Conservation (phyloP, 2,113 vertebrate species). For the Hystrix cristata region DNA sequence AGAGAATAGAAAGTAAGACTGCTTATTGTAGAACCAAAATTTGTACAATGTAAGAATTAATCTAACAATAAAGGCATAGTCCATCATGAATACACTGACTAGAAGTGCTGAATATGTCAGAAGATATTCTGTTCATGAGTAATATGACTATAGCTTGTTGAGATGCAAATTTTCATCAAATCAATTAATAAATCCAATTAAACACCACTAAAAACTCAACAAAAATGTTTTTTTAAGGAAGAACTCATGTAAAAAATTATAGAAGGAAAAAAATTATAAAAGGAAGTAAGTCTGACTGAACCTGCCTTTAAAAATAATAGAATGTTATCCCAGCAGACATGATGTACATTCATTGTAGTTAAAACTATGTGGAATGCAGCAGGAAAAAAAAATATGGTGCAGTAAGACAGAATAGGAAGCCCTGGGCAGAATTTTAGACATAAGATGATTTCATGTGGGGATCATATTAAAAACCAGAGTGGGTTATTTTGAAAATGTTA, state of each 20-base stretch:
- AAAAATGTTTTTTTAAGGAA: background rate
- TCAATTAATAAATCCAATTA: background rate
- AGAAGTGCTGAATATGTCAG: background rate
- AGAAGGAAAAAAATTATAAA: background rate
- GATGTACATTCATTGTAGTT: background rate
- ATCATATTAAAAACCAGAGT: background rate
- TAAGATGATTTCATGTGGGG: background rate
- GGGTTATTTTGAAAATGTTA: background rate
- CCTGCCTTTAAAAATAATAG: background rate
- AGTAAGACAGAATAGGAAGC: background rate
- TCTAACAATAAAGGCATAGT: background rate
- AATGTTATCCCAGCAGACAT: background rate
- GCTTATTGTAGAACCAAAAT: constrained; percentile 1
- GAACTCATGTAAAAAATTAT: background rate
- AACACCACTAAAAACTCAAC: background rate
- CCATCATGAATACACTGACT: background rate
- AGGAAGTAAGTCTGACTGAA: background rate
- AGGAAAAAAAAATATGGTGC: background rate
- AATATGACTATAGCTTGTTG: background rate
- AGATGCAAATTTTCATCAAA: background rate
- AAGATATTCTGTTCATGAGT: background rate
- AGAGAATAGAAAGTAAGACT: constrained; percentile 1
- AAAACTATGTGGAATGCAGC: background rate
- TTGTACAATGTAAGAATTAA: background rate
- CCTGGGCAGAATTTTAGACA: background rate